Conservation (phyloP, 2,797 vertebrate genomes). For the Eremophila alpestris region DNA sequence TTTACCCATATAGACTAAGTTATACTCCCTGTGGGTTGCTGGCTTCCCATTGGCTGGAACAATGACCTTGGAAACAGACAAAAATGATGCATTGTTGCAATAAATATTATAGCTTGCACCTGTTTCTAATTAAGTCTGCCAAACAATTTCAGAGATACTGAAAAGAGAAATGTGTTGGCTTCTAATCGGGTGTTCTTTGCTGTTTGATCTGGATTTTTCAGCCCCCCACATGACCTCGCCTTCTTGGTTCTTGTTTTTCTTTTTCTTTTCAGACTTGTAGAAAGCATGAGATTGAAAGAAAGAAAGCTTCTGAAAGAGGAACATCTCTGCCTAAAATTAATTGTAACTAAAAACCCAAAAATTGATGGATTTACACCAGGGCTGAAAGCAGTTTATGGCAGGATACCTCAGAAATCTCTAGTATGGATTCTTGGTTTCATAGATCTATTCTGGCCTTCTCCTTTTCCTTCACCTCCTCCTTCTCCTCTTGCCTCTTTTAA, state of each 20-base stretch:
- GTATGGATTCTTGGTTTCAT: not conserved
- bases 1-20: conserved; percentile 55
- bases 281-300: not conserved
- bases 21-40: conserved; percentile 62
- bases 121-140: conserved; percentile 70
- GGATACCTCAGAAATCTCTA: not conserved
- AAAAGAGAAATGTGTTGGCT: conserved; percentile 65
- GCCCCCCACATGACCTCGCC: not conserved
- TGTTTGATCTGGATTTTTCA: conserved; percentile 59
- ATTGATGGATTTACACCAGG: not conserved
- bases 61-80: conserved; percentile 70
- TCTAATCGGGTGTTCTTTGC: conserved; percentile 46
- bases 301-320: conserved; percentile 6
- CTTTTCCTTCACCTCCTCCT: not conserved
- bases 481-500: not conserved
- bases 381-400: not conserved
- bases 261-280: not conserved
- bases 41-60: conserved; percentile 53
- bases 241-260: conserved; percentile 27
- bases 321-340: not conserved
- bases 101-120: conserved; percentile 70
- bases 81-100: conserved; percentile 72
- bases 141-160: conserved; percentile 64
- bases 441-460: not conserved
- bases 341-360: not conserved